Conservation (phyloP, 2,888 invertebrate species). For the Cenopis cana region DNA sequence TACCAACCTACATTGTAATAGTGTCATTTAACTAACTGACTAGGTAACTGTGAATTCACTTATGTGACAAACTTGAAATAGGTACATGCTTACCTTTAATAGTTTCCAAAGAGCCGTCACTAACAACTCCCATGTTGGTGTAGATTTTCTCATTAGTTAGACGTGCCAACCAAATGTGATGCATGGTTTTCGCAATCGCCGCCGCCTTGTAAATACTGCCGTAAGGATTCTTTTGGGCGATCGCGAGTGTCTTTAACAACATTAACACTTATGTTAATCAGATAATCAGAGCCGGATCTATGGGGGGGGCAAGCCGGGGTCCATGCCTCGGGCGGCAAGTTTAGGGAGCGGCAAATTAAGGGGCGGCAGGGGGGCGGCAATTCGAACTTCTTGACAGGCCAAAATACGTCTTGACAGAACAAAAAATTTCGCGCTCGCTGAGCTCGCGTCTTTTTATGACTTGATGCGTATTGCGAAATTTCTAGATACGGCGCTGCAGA, state of each 20-base stretch:
- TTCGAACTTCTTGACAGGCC: too few relatives aligned
- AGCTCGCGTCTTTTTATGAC: too few relatives aligned
- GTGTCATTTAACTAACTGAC: background rate
- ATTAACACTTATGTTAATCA: background rate
- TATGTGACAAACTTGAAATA: background rate
- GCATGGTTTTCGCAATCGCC: constrained; percentile 62
- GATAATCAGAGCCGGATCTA: too few relatives aligned
- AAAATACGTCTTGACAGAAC: too few relatives aligned
- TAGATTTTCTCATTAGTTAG: constrained; percentile 51
- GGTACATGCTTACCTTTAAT: constrained; percentile 72
- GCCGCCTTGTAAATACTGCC: constrained; percentile 69
- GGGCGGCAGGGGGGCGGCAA: too few relatives aligned
- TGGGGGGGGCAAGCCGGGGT: too few relatives aligned
- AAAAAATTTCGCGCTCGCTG: too few relatives aligned
- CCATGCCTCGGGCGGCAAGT: too few relatives aligned
- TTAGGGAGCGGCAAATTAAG: too few relatives aligned
- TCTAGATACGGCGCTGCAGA: too few relatives aligned
- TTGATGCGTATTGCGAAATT: too few relatives aligned
- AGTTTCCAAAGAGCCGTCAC: constrained; percentile 73
- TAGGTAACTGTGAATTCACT: background rate
- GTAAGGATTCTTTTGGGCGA: constrained; percentile 66
- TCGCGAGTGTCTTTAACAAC: constrained; percentile 54
- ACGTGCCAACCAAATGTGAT: constrained; percentile 64
- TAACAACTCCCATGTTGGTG: constrained; percentile 69
- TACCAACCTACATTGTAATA: too few relatives aligned